These are phyloP conservation scores for Campylorhamphus procurvoides DNA, from an alignment of 2,113 vertebrate species.

Conservation along the genomic window DNA sequence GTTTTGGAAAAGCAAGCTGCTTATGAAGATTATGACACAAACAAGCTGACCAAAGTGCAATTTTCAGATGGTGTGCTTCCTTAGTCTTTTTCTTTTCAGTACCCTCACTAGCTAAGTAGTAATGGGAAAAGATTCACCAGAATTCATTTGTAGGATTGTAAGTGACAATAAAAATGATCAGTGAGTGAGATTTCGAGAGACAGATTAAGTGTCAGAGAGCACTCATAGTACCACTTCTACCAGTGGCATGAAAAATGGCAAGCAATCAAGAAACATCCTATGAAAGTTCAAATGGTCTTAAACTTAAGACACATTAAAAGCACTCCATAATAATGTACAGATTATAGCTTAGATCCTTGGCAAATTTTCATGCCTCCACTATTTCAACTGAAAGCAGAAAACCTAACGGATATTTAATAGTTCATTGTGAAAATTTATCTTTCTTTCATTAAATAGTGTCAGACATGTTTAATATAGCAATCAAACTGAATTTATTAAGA, in stretches of 20 bases:
- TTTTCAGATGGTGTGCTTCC: background rate
- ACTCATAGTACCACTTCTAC: background rate
- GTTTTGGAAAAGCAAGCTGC: background rate
- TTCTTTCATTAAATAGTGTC: background rate
- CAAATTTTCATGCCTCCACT: background rate
- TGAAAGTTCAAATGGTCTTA: background rate
- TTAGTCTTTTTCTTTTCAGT: background rate
- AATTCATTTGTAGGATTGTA: background rate
- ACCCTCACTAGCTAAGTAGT: background rate
- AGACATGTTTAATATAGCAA: background rate
- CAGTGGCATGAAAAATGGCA: background rate
- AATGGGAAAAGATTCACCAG: background rate
- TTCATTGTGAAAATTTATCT: background rate
- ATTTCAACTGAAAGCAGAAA: background rate
- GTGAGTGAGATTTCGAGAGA: background rate
- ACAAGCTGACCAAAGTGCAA: background rate
- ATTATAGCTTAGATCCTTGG: background rate
- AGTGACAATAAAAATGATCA: background rate
- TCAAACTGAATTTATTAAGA: background rate
- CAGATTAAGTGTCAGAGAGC: background rate
- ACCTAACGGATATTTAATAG: background rate
- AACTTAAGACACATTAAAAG: background rate
- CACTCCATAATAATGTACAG: accelerated
- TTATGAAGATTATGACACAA: background rate
- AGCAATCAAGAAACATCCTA: background rate